Evolutionary conservation across 2,888 invertebrate genomes (phyloP).

Genomic region (Lacanobia wlatinum): DNA sequence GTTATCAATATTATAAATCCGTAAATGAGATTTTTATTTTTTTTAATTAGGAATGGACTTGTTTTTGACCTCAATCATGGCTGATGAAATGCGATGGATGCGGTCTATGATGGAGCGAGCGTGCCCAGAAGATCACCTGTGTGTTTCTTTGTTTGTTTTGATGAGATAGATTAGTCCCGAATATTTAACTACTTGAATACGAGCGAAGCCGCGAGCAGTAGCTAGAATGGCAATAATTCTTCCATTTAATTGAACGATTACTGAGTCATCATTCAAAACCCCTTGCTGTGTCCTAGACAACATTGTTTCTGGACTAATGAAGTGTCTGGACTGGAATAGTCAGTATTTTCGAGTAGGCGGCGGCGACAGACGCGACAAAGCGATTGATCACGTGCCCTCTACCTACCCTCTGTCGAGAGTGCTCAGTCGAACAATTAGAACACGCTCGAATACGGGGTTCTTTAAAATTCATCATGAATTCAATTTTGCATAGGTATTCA

Average conservation of each 20-base stretch:
- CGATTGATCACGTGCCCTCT: constrained; percentile 77
- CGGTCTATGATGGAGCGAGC: too few species aligned
- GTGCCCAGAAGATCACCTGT: too few species aligned
- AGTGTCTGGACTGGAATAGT: constrained; percentile 54
- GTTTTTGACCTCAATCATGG: too few species aligned
- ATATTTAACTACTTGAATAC: too few species aligned
- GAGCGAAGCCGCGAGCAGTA: too few species aligned
- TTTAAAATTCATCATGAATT: constrained; percentile 61
- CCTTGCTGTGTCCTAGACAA: constrained; percentile 26
- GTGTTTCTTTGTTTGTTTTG: too few species aligned
- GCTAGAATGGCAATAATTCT: too few species aligned
- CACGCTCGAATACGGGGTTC: constrained; percentile 40
- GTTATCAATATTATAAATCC: too few species aligned
- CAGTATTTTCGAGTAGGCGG: constrained; percentile 52
- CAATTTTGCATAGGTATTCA: constrained; percentile 37
- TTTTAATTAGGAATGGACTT: too few species aligned
- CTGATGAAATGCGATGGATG: too few species aligned
- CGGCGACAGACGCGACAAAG: constrained; percentile 70
- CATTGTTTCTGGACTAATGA: constrained; percentile 54
- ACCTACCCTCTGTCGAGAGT: constrained; percentile 46
- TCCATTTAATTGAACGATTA: neutral
- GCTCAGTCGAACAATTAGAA: constrained; percentile 62
- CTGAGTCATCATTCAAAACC: constrained; percentile 14
- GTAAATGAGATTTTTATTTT: too few species aligned
- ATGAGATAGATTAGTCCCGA: too few species aligned